Conservation (phyloP, 2,113 vertebrate species). For the Megaleporinus macrocephalus region DNA sequence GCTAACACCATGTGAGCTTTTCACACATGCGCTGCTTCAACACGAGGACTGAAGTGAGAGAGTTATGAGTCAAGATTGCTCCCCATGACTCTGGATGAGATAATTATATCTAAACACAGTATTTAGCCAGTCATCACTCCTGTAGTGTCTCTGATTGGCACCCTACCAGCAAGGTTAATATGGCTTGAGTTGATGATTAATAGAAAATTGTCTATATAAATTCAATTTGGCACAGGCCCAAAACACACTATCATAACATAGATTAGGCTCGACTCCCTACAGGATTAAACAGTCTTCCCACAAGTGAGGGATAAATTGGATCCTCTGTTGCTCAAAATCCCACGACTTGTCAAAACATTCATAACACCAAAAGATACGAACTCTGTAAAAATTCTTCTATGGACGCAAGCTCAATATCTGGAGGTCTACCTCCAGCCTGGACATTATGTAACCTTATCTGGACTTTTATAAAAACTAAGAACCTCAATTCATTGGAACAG, state of each 20-base stretch:
- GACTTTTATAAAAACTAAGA: too few species aligned
- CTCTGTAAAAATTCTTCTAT: background rate
- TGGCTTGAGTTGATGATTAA: conserved; percentile 56
- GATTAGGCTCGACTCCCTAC: conserved; percentile 20
- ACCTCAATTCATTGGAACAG: too few species aligned
- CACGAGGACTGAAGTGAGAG: background rate
- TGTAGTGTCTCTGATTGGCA: conserved; percentile 51
- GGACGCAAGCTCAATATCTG: background rate
- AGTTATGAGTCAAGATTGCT: conserved; percentile 18
- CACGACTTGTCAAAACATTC: background rate
- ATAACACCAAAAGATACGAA: background rate
- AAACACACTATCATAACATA: conserved; percentile 30
- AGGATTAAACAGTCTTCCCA: conserved; percentile 25
- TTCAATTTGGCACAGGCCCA: conserved; percentile 56
- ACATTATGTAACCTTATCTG: too few species aligned
- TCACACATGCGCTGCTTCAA: conserved; percentile 10
- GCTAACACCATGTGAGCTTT: background rate
- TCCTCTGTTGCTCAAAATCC: background rate
- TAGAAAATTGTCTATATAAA: conserved; percentile 57
- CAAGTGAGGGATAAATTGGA: conserved; percentile 30
- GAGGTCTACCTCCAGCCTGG: too few species aligned
- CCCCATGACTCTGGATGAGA: conserved; percentile 28
- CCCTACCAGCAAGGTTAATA: conserved; percentile 57
- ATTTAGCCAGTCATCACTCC: conserved; percentile 44
- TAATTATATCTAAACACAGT: conserved; percentile 50